Evolutionary conservation across 2,113 vertebrate species (phyloP), one percentile per base, ranked within the genome.

Genomic region (Psittacula cyanocephala): DNA sequence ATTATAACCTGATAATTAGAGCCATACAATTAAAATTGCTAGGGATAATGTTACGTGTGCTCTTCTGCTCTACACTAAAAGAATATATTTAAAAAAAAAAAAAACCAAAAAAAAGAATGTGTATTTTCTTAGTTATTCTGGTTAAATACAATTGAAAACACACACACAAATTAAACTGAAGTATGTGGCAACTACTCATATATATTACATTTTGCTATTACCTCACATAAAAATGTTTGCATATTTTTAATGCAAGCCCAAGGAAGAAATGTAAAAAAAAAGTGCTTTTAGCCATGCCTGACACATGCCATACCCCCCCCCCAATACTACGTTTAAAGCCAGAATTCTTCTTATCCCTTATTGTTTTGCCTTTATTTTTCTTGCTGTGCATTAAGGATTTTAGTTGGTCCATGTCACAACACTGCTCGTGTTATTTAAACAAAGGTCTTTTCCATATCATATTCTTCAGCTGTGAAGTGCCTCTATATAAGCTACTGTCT

Each of bases 401-500:
- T 84, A 87, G 71, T 88, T 57, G 41, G 59, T 52, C 79, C 11
- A 10, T 84, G 75, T 71, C 87, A 89, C 57, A 87, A 43, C 86
- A 90, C 44, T 33, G 50, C 60, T 81, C 18, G 1, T 79, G 77
- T 76, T 95, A 96, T 81, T 77, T 65, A 91, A 96, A 90, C 53
- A 60, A 68, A 74, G 35, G 13, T 81, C 67, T 92, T 92, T 94
- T 93, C 95, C 92, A 79, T 95, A 93, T 94, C 75, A 92, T 91
- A 84, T 96, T 97, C 91, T 95, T 93, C 90, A 92, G 67, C 70
- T 46, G 29, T 87, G 78, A 89, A 81, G n/a, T 59, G 80, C 23
- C 80, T 79, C 83, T 71, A 74, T 81, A 47, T 88, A 90, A 96
- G 57, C 89, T 94, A 91, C 93, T 93, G 94, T 91, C 89, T 91